Evolutionary conservation across 2,888 invertebrate genomes (phyloP).

Genomic region (Aphidius colemani): DNA sequence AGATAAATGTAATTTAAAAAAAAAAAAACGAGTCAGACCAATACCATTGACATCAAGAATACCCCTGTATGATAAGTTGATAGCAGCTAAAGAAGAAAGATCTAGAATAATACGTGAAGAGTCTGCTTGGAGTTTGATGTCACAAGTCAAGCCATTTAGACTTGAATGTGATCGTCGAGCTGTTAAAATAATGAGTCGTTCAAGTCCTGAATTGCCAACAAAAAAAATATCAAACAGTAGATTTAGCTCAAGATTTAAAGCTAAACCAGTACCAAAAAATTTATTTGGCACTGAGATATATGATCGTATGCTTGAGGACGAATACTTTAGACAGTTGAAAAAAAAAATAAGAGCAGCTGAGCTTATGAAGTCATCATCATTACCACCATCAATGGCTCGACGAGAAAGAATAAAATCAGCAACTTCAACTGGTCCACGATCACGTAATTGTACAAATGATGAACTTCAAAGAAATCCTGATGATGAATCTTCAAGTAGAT

Average conservation of each 20-base stretch:
- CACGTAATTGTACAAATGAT: constrained; percentile 36
- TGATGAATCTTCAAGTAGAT: constrained; percentile 24
- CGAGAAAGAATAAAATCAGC: constrained; percentile 61
- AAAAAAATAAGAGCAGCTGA: constrained; percentile 74
- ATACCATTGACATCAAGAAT: constrained; percentile 74
- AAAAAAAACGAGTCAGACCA: constrained; percentile 67
- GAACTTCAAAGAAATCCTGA: constrained; percentile 16
- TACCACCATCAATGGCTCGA: constrained; percentile 73
- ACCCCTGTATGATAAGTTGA: constrained; percentile 73
- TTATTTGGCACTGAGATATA: constrained; percentile 74
- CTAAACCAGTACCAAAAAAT: constrained; percentile 73
- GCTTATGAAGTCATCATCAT: constrained; percentile 68
- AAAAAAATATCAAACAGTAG: constrained; percentile 16
- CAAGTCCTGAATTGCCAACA: constrained; percentile 55
- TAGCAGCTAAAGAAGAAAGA: constrained; percentile 73
- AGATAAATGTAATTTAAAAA: constrained; percentile 42
- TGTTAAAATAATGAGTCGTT: constrained; percentile 49
- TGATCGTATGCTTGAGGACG: constrained; percentile 73
- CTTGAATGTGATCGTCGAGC: constrained; percentile 56
- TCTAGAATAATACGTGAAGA: constrained; percentile 56
- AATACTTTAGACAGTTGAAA: constrained; percentile 65
- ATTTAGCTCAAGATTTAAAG: constrained; percentile 61
- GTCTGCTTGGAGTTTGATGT: constrained; percentile 53
- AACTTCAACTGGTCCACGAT: constrained; percentile 25
- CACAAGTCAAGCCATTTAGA: constrained; percentile 55